These are phyloP conservation scores for Tinamus major DNA, from an alignment of 2,797 vertebrate species.

Conservation along the genomic window DNA sequence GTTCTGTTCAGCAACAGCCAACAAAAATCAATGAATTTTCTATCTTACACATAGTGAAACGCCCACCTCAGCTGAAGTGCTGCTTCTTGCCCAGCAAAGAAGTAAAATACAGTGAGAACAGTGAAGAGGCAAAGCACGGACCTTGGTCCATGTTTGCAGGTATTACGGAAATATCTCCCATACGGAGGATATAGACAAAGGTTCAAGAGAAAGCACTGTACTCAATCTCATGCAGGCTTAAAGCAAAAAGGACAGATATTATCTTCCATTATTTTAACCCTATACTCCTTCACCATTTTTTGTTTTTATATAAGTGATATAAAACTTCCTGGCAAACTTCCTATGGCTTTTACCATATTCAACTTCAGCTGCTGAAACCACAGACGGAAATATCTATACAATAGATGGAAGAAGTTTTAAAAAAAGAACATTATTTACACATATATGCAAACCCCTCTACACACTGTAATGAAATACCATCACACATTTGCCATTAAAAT, in stretches of 20 bases:
- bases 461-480: not conserved
- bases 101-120: not conserved
- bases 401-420: not conserved
- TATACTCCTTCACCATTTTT: not conserved
- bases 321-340: not conserved
- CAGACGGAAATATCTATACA: not conserved
- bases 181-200: not conserved
- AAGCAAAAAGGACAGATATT: not conserved
- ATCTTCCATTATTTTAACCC: constrained; percentile 14
- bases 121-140: not conserved
- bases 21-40: not conserved
- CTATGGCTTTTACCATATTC: not conserved
- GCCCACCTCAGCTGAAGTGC: not conserved
- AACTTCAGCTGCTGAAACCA: not conserved
- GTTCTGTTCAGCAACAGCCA: not conserved
- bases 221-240: not conserved
- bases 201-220: not conserved
- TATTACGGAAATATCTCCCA: not conserved
- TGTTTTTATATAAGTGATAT: not conserved
- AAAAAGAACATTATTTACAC: not conserved
- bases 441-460: not conserved
- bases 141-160: not conserved
- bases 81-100: not conserved
- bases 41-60: not conserved
- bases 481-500: not conserved